A percentile compares a stretch with the other conserved stretches of the same genome.
Evolutionary conservation across 1,140 invertebrate genomes (phyloP).

Genomic region (Apis cerana): DNA sequence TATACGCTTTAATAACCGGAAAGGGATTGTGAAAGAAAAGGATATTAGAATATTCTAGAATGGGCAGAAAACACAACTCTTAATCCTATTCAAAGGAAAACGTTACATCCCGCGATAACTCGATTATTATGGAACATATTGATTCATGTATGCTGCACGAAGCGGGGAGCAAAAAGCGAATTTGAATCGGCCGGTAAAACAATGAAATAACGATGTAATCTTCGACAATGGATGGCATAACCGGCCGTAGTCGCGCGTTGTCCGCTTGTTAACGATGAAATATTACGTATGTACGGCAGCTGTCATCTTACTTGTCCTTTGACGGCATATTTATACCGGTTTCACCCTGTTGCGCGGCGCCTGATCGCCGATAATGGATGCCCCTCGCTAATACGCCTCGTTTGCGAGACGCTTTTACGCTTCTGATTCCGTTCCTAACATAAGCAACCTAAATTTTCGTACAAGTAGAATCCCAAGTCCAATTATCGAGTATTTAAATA

Average conservation of each 20-base stretch:
- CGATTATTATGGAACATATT: constrained; percentile 57
- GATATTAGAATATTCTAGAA: not conserved
- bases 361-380: constrained; percentile 47
- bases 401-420: constrained; percentile 17
- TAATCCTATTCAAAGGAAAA: constrained; percentile 6
- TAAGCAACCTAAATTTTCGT: too few relatives aligned
- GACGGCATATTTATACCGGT: constrained; percentile 57
- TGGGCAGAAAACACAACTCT: not conserved
- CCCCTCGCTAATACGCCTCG: constrained; percentile 34
- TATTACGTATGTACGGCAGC: constrained; percentile 51
- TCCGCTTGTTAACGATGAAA: constrained; percentile 58
- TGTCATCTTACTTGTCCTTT: constrained; percentile 53
- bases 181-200: constrained; percentile 53
- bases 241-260: constrained; percentile 46
- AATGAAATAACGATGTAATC: constrained; percentile 61
- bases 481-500: too few relatives aligned
- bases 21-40: not conserved
- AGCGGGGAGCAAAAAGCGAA: constrained; percentile 41
- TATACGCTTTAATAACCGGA: not conserved
- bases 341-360: constrained; percentile 32
- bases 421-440: constrained; percentile 30
- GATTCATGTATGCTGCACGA: constrained; percentile 46
- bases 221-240: constrained; percentile 59
- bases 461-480: too few relatives aligned
- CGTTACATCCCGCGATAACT: constrained; percentile 43